A percentile compares a stretch with the other conserved stretches of the same genome.
Evolutionary conservation across 2,888 invertebrate species (phyloP).

Genomic region (Dolomedes plantarius): DNA sequence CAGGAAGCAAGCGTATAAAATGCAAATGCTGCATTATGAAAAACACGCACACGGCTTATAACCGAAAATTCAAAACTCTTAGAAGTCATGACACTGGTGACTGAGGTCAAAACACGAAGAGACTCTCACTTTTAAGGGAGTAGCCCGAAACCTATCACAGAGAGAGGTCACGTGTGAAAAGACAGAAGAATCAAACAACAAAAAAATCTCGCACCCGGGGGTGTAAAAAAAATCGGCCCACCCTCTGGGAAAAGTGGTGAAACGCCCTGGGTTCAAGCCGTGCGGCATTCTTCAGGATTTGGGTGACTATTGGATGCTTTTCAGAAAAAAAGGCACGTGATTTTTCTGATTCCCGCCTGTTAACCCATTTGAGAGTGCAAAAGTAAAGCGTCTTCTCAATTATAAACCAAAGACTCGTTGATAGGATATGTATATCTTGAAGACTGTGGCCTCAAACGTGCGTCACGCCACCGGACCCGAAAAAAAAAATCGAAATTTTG

Average conservation of each 20-base stretch:
- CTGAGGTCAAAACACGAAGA: neutral
- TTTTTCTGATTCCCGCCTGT: conserved; percentile 28
- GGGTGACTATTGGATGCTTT: conserved; percentile 47
- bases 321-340: conserved; percentile 42
- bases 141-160: conserved; percentile 40
- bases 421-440: too few relatives aligned
- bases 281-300: conserved; percentile 52
- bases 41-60: neutral
- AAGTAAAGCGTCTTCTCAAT: neutral
- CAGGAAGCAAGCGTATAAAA: conserved; percentile 10
- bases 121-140: conserved; percentile 30
- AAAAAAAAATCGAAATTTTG: too few relatives aligned
- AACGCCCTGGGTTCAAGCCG: conserved; percentile 59
- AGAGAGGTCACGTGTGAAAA: conserved; percentile 41
- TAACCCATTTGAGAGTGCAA: conserved; percentile 46
- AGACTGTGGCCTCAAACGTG: too few relatives aligned
- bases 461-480: too few relatives aligned
- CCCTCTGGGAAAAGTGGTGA: conserved; percentile 36
- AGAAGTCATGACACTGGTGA: conserved; percentile 10
- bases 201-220: conserved; percentile 22
- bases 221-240: conserved; percentile 57
- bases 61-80: neutral
- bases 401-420: neutral
- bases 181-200: conserved; percentile 30
- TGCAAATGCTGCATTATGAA: neutral